phyloP scores from a whole-genome alignment of 2,888 invertebrate species.

The Melanotus villosus region DNA sequence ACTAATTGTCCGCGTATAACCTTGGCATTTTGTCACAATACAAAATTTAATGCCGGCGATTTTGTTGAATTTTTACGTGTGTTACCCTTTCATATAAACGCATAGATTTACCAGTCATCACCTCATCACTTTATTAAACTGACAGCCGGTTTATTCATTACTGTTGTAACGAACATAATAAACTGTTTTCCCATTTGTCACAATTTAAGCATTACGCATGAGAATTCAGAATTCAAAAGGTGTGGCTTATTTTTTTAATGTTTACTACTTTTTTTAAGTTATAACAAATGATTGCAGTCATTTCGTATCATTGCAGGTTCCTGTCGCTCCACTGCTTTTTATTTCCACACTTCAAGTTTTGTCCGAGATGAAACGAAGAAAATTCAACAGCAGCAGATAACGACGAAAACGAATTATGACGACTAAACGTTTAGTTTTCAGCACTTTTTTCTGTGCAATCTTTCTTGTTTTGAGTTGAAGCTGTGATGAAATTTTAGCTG shows the following conservation, averaged over 20 bases:
- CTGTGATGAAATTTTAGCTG: constrained; percentile 30
- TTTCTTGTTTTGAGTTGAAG: constrained; percentile 3
- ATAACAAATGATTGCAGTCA: constrained; percentile 20
- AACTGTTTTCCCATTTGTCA: background rate
- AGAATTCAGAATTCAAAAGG: too few relatives aligned
- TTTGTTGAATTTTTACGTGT: too few relatives aligned
- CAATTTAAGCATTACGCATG: background rate
- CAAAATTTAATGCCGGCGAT: too few relatives aligned
- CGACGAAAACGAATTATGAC: constrained; percentile 35
- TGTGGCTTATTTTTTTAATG: background rate
- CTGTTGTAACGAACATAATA: too few relatives aligned
- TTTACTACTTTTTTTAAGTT: constrained; percentile 33
- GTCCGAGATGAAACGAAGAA: constrained; percentile 74
- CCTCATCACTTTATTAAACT: too few relatives aligned
- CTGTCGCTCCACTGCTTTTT: constrained; percentile 91
- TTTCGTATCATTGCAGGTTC: constrained; percentile 77
- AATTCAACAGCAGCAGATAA: background rate
- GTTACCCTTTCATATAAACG: too few relatives aligned
- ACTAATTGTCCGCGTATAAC: background rate
- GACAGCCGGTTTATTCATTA: too few relatives aligned
- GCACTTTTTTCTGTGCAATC: constrained; percentile 27
- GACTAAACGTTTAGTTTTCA: background rate
- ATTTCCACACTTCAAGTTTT: constrained; percentile 88
- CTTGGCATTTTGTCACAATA: too few relatives aligned
- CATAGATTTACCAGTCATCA: too few relatives aligned